Evolutionary conservation across 2,888 invertebrate species (phyloP), one percentile per base, ranked within the genome.

Genomic region (Sericinus montela): DNA sequence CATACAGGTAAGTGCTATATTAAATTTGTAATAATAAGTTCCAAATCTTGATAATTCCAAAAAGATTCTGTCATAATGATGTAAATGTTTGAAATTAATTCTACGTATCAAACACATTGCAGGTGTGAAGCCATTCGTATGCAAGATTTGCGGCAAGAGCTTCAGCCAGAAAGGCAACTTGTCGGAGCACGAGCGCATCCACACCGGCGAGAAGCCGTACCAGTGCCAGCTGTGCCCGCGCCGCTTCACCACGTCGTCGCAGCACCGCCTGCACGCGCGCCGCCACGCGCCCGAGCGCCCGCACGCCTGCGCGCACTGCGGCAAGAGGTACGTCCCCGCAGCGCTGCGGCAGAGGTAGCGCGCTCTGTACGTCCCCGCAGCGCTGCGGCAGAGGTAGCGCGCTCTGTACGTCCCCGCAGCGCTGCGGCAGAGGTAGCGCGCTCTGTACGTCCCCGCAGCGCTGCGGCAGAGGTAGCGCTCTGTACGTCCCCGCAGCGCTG

Each of bases 121-220:
- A 86, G 79, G 87, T 9, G 89, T 91, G 44, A 94, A 94, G 61
- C 94, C 94, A 0, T 94, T 86, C 72, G 80, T 89, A 41, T 94
- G 94, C 67, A 80, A 90, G 45, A 88, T 91, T 11, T 95, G 95
- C 73, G 85, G 91, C 47, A 95, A 95, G 72, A 85, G 90, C 42
- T 95, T 95, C 77, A 92, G 93, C 0, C 95, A 95, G 76, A 93
- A 93, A 66, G 94, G 94, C 48, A 95, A 95, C 82, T 81, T 95
- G 48, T 91, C 91, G 34, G 94, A 94, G 62, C 95, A 95, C 77
- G 89, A 91, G 74, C 90, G 95, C 48, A 94, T 93, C 60, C 95
- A 95, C 76, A 94, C 89, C 0, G 94, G 95, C 0, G 94, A 94
- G 72, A 94, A 94, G 63, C 96, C 95, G 0, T 95, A 92, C 75